Conservation (phyloP, 2,797 vertebrate species). For the Tragopan temminckii region DNA sequence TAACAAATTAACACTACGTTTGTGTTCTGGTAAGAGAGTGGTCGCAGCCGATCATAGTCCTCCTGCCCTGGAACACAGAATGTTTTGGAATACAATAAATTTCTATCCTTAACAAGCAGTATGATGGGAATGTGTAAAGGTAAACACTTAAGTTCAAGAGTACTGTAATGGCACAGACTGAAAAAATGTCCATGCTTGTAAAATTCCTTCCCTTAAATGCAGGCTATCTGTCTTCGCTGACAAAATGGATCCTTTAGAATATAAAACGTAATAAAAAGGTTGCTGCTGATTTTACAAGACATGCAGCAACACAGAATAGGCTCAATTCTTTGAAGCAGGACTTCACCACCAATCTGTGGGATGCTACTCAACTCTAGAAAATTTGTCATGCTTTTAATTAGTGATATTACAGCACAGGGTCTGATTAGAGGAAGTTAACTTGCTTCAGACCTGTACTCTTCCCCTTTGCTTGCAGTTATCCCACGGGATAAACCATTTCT, state of each 20-base stretch:
- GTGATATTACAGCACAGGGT: not conserved
- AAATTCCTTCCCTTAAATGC: not conserved
- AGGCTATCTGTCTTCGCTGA: not conserved
- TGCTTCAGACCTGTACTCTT: not conserved
- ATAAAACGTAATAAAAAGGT: not conserved
- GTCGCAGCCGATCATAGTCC: conserved; percentile 94
- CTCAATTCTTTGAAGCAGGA: conserved; percentile 39
- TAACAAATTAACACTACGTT: conserved; percentile 93
- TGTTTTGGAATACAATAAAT: not conserved
- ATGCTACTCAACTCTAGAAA: conserved; percentile 14
- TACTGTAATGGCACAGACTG: not conserved
- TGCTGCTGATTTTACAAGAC: not conserved
- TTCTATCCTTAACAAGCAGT: not conserved
- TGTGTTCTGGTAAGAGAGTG: conserved; percentile 94
- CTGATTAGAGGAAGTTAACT: conserved; percentile 7
- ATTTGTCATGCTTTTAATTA: not conserved
- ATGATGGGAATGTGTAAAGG: not conserved
- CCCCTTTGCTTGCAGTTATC: not conserved
- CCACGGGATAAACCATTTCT: not conserved
- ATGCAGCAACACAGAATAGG: not conserved
- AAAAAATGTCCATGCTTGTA: not conserved
- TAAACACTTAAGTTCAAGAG: not conserved
- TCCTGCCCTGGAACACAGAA: conserved; percentile 90
- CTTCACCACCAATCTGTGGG: not conserved
- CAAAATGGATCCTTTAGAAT: not conserved